Base-by-base conservation (phyloP, 1,140 invertebrate genomes). In the Druon quercuslanigerum region DNA sequence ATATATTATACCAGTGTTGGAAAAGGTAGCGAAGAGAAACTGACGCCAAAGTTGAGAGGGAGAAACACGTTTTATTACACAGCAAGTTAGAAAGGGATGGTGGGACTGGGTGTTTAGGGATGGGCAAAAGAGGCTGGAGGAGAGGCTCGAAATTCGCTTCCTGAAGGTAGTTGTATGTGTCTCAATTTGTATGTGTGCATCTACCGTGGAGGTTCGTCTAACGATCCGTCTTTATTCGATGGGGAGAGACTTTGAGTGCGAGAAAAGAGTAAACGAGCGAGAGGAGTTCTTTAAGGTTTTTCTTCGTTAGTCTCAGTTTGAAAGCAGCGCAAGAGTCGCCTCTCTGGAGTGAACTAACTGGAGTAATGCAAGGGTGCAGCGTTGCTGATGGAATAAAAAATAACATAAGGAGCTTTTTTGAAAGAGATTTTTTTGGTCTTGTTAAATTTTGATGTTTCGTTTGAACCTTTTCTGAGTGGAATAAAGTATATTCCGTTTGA, bases 171-270 rank as follows among this genome's bases (percentile, higher is more conserved):
- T 56, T 56, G 17, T 19, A 56, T 0, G 25, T 60, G 56, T 60
- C 20, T 60, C 14, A 20, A 25, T 20, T 20, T 60, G 57, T 25
- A n/a, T n/a, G 17, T 54, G 52, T 54, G 16, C 16, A 54, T 54
- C 52, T 54, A 54, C 16, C n/a, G 40, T n/a, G 60, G 11, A 33
- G 33, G 60, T 77, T 70, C 72, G 73, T 77, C 76, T 77, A 77
- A 77, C 76, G 72, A 77, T 77, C 56, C 57, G 76, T 73, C 76
- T 77, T 77, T 77, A 57, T 77, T 77, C 56, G 72, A 71, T 73
- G 25, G 50, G 33, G 50, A 33, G 54, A 50, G 50, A 17, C 73
- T 72, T 77, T 60, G 16, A 40, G 70, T 73, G 33, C 52, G 46
- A 73, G 71, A 60, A 77, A 54, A 54, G 50, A 16, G 71, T 66